Percentiles rank a stretch among this genome's conserved stretches.
Evolutionary conservation across 2,888 invertebrate species (phyloP).

Genomic region (Euplagia quadripunctaria): DNA sequence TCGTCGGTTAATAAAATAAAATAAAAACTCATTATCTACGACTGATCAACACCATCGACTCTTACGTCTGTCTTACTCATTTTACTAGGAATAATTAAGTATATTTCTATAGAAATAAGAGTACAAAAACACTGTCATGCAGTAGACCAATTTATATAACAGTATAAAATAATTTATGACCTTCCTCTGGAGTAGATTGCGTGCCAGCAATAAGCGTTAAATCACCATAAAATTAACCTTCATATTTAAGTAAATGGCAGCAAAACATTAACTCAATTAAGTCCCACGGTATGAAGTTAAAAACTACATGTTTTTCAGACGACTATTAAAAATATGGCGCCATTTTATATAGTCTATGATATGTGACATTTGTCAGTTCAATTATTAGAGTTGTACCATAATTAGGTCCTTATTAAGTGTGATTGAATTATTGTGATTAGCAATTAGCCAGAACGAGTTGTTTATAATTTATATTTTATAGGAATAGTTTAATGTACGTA

Average conservation of each 20-base stretch:
- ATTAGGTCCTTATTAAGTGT: background rate
- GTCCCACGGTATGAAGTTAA: constrained; percentile 13
- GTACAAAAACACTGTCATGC: too few species aligned
- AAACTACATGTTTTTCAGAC: constrained; percentile 25
- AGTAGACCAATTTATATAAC: background rate
- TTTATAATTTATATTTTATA: background rate
- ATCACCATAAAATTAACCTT: constrained; percentile 47
- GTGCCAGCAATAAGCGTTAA: constrained; percentile 39
- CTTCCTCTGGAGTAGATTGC: constrained; percentile 24
- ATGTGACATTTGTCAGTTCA: constrained; percentile 39
- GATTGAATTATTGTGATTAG: background rate
- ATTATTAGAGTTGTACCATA: constrained; percentile 19
- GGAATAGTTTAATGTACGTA: background rate
- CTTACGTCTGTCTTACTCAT: too few species aligned
- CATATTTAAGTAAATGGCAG: constrained; percentile 37
- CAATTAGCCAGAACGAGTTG: background rate
- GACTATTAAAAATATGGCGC: background rate
- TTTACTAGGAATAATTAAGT: too few species aligned
- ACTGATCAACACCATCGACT: too few species aligned
- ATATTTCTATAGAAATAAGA: too few species aligned
- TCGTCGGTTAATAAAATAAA: too few species aligned
- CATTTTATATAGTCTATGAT: constrained; percentile 21
- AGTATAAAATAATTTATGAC: constrained; percentile 13
- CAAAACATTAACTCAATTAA: constrained; percentile 34
- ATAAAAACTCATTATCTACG: too few species aligned